These are phyloP conservation scores for Antheraea mylitta DNA, from an alignment of 1,140 invertebrate genomes.

Conservation along the genomic window DNA sequence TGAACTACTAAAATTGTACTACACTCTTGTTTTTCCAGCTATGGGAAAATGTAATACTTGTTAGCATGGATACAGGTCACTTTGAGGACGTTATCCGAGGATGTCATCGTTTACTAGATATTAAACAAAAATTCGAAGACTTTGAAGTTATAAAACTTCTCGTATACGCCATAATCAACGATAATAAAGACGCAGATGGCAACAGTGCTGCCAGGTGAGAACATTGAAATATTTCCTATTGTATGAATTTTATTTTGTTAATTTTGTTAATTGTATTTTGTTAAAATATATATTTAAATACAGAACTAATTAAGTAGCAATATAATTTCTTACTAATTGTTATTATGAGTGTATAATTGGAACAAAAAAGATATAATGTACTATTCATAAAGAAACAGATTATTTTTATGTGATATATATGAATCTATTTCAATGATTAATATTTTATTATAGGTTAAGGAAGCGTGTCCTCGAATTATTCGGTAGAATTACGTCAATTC, in stretches of 20 bases:
- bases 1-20: no score
- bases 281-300: no score
- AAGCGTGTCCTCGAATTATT: conserved; percentile 87
- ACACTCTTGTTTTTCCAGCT: conserved; percentile 65
- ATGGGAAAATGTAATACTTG: conserved; percentile 96
- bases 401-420: no score
- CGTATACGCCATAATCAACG: conserved; percentile 84
- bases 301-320: no score
- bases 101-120: conserved; percentile 90
- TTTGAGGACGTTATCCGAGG: conserved; percentile 90
- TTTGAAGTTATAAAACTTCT: conserved; percentile 88
- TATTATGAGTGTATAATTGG: no score
- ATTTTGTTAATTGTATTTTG: no score
- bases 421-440: no score
- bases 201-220: conserved; percentile 70
- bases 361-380: no score
- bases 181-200: conserved; percentile 81
- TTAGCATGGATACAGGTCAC: conserved; percentile 87
- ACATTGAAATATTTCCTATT: background rate
- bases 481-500: conserved; percentile 87
- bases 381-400: no score
- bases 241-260: no score
- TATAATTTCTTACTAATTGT: no score
- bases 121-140: conserved; percentile 91
- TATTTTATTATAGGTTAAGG: conserved; percentile 65